phyloP scores from a whole-genome alignment of 2,113 vertebrate species.

The Bujurquina vittata region DNA sequence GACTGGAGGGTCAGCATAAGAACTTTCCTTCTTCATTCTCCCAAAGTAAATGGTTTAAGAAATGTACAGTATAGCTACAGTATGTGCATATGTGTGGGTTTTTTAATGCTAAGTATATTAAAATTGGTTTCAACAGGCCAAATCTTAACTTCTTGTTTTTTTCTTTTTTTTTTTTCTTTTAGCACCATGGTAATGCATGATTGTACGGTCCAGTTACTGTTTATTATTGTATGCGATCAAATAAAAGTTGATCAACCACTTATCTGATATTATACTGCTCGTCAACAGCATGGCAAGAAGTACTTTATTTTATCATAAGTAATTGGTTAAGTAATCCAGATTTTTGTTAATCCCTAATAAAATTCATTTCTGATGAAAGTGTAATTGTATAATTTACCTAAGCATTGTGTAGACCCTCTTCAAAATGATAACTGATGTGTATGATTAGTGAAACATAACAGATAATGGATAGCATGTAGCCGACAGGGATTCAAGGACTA shows the following conservation, averaged over 20 bases:
- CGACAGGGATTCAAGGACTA: slow-evolving; percentile 17
- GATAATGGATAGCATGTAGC: slow-evolving; percentile 21
- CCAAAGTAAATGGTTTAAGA: background rate
- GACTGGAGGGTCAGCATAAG: background rate
- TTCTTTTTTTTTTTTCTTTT: too few relatives aligned
- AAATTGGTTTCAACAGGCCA: too few relatives aligned
- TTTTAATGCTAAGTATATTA: too few relatives aligned
- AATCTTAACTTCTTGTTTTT: too few relatives aligned
- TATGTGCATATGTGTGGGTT: background rate
- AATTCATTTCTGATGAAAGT: background rate
- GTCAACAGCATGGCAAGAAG: background rate
- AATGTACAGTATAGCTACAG: too few relatives aligned
- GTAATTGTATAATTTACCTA: background rate
- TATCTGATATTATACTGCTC: background rate
- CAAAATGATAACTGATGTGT: slow-evolving; percentile 18
- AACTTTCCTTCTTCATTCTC: slow-evolving; percentile 2
- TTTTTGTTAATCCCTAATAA: background rate
- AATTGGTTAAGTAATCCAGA: background rate
- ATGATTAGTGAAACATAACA: slow-evolving; percentile 36
- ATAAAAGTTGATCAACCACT: background rate
- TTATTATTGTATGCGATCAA: background rate
- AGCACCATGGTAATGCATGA: background rate
- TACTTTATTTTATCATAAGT: background rate
- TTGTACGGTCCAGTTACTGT: background rate
- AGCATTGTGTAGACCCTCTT: background rate